Base-by-base conservation (phyloP, 1,140 invertebrate genomes). In the Atta cephalotes region DNA sequence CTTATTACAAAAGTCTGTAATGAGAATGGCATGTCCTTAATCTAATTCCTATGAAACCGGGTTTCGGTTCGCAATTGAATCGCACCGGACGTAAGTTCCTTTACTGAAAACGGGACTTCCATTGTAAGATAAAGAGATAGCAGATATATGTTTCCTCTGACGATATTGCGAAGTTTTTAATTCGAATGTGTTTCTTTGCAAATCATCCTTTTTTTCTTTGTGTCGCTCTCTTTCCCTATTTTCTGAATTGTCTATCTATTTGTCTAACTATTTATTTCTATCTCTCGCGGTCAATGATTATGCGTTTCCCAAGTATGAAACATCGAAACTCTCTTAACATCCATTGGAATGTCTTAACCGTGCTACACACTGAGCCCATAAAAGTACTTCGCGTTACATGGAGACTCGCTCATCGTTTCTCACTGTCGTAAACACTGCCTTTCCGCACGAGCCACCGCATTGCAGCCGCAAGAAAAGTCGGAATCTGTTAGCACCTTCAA, bases 1-100 rank as follows among this genome's bases (percentile, higher is more conserved):
- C 51, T 85, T 86, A 86, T 80, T 56, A 80, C 65, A 35, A 80
- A 86, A 86, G 76, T 70, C 49, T 28, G 39, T 35, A 70, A 70
- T 78, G 78, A 68, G 85, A 70, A 71, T 86, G 65, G 28, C 39
- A 49, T 65, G 78, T 86, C 77, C 85, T 86, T 86, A 86, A 81
- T 39, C 53, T 39, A 53, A 81, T 86, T 81, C 16, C 78, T 68
- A 25, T 51, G 85, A 80, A 86, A 80, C 28, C 39, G 31, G 21
- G 16, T 39, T 35, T 35, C 31, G 31, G 31, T 35, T 35, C 31
- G 53, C 53, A 51, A 86, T 51, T 70, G 62, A 70, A 80, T 86
- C 28, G n/a, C 53, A 53, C 63, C 85, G 77, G 58, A 82, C 65
- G 45, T 72, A 28, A 14, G 66, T 53, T 87, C 16, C 31, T 80